Percentiles rank a stretch among this genome's conserved stretches.
phyloP scores from a whole-genome alignment of 92 coral and sea anemone genomes.

The Umimayanthus kanabou region DNA sequence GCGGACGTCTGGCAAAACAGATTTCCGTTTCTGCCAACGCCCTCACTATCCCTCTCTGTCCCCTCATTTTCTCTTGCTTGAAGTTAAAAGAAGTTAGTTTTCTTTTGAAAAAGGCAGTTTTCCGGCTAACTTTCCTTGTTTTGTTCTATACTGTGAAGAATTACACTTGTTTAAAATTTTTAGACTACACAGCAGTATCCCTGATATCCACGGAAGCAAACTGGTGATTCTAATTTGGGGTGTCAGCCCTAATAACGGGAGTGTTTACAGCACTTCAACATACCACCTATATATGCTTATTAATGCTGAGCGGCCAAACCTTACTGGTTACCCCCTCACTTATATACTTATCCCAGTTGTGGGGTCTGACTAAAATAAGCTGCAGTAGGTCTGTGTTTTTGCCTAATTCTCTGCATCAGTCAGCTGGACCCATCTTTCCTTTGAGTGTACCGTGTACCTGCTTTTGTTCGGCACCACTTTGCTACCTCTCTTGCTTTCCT shows the following conservation, averaged over 20 bases:
- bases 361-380: background rate
- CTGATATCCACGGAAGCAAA: background rate
- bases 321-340: no score
- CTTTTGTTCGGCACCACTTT: slow-evolving; percentile 5
- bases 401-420: background rate
- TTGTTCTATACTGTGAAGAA: background rate
- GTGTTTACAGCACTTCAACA: background rate
- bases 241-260: background rate
- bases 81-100: no score
- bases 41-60: no score
- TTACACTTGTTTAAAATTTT: no score
- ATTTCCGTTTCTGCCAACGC: no score
- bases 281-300: no score
- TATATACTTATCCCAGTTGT: background rate
- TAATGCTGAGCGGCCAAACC: background rate
- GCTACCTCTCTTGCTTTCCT: background rate
- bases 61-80: no score
- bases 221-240: background rate
- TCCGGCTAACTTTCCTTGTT: background rate
- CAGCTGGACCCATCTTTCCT: background rate
- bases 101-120: background rate
- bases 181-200: background rate
- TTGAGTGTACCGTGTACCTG: background rate
- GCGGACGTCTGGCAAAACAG: no score
- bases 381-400: background rate